These are phyloP conservation scores for Batillaria attramentaria DNA, from an alignment of 1,140 invertebrate species.

Conservation along the genomic window DNA sequence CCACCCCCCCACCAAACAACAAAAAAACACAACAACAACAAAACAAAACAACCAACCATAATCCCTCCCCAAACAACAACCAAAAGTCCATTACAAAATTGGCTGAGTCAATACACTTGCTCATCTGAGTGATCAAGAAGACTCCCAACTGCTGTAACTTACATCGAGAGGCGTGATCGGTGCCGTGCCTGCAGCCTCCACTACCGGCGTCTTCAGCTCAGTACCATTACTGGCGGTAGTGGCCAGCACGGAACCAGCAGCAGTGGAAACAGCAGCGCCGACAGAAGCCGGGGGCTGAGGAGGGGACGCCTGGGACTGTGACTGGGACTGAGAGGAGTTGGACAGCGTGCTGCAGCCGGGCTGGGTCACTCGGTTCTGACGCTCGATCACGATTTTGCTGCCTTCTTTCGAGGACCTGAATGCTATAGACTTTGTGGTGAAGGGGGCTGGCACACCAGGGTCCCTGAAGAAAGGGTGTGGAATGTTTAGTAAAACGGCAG, in stretches of 20 bases:
- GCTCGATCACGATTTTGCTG: slow-evolving; percentile 87
- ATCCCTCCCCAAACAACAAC: no score
- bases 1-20: no score
- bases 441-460: slow-evolving; percentile 73
- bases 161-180: slow-evolving; percentile 31
- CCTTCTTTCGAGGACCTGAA: slow-evolving; percentile 86
- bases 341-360: slow-evolving; percentile 48
- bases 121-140: no score
- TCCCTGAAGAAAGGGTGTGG: no score
- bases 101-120: no score
- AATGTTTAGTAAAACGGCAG: no score
- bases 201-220: slow-evolving; percentile 8
- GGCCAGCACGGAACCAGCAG: no score
- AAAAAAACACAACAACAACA: no score
- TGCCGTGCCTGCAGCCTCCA: slow-evolving; percentile 17
- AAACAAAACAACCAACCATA: no score
- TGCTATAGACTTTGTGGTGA: slow-evolving; percentile 71
- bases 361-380: slow-evolving; percentile 77
- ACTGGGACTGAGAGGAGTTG: slow-evolving; percentile 45
- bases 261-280: no score
- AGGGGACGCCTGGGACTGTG: slow-evolving; percentile 39
- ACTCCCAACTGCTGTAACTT: not conserved
- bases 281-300: slow-evolving; percentile 35
- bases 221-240: not conserved
- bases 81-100: no score